Evolutionary conservation across 2,113 vertebrate genomes (phyloP).

Genomic region (Microcebus griseorufus): DNA sequence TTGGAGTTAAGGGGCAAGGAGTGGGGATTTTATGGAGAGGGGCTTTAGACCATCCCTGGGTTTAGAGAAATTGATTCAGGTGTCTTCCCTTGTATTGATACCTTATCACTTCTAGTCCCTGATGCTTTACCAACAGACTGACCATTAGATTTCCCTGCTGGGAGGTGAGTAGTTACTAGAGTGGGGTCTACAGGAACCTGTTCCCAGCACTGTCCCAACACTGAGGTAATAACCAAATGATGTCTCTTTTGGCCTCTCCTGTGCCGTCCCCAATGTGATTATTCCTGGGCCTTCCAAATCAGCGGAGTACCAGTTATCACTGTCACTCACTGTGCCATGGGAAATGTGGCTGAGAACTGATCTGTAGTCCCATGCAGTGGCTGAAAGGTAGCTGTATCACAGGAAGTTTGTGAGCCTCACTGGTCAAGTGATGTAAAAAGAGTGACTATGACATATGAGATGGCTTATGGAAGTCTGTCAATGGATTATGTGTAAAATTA

Average conservation of each 20-base stretch:
- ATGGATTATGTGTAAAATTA: background rate
- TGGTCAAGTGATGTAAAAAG: background rate
- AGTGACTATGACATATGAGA: background rate
- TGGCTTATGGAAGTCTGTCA: background rate
- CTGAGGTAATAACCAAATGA: background rate
- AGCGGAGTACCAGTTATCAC: too few species aligned
- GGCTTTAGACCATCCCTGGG: background rate
- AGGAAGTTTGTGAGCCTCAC: background rate
- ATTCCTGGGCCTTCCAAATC: background rate
- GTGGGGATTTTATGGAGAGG: background rate
- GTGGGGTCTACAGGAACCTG: too few species aligned
- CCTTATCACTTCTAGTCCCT: background rate
- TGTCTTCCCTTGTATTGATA: background rate
- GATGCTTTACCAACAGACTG: background rate
- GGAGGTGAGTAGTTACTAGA: background rate
- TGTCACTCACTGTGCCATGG: background rate
- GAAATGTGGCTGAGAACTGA: background rate
- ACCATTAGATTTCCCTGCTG: background rate
- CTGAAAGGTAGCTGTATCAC: background rate
- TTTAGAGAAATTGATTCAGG: background rate
- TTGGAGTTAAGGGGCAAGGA: background rate
- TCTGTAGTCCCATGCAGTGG: background rate
- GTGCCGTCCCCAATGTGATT: background rate
- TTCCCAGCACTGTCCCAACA: rapidly evolving
- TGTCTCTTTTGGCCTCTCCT: background rate